These are phyloP conservation scores for Harpagus bidentatus DNA, from an alignment of 2,113 vertebrate species.

Conservation along the genomic window DNA sequence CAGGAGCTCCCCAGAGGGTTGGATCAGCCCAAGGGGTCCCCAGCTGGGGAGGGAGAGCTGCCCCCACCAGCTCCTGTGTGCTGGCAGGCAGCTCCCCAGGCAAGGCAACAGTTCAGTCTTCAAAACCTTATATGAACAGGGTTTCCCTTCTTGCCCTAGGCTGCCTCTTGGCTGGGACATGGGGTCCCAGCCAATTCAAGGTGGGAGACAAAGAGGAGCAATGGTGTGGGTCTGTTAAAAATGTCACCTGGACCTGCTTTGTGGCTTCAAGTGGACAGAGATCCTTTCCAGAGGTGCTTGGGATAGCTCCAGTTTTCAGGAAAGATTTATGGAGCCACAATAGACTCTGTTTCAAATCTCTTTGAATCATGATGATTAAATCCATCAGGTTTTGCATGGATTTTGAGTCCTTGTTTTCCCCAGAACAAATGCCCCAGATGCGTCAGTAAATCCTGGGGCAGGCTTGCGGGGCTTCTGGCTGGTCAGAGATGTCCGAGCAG, in stretches of 20 bases:
- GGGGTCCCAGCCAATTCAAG: fast-evolving
- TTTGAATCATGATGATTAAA: background rate
- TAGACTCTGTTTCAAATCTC: background rate
- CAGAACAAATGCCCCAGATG: background rate
- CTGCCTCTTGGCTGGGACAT: background rate
- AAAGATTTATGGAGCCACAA: background rate
- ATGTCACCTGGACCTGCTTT: background rate
- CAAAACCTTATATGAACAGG: background rate
- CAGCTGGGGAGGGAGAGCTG: background rate
- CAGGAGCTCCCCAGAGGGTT: background rate
- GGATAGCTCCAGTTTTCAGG: background rate
- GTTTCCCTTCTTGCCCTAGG: too few species aligned
- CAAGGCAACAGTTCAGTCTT: background rate
- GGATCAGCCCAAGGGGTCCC: background rate
- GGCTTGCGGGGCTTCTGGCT: background rate
- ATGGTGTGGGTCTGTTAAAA: background rate
- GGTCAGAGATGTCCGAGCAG: background rate
- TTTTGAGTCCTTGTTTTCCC: background rate
- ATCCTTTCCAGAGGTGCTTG: background rate
- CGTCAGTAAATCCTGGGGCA: background rate
- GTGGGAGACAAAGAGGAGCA: background rate
- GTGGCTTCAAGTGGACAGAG: background rate
- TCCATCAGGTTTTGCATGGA: background rate
- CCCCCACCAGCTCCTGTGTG: fast-evolving
- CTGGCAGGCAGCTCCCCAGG: too few species aligned